Base-by-base conservation (phyloP, 2,888 invertebrate species). In the Cremastinae sp. region DNA sequence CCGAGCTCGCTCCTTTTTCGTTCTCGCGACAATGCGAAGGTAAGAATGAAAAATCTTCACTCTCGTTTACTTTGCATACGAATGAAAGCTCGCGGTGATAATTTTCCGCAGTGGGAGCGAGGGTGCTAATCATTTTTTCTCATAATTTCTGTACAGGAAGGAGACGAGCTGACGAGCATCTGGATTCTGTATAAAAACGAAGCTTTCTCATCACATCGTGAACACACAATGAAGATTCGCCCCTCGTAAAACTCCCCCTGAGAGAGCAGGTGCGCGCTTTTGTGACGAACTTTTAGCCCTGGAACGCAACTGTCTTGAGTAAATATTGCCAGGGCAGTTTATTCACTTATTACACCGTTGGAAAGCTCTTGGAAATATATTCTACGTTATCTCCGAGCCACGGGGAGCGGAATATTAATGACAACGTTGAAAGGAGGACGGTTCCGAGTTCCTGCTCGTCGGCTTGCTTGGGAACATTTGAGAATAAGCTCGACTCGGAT, bases 191-290 rank as follows among this genome's bases (percentile, higher is more conserved):
- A 28, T 28, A 28, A 28, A 28, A 5, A 28, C 28, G 28, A 28
- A 22, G 20, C 39, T 41, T 37, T n/a, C 41, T 18, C 20, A 16
- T 41, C 39, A 18, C 56, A 56, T 14, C 20, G 18, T 14, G 10
- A 5, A 5, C 8, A 35, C 12, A 20, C 39, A 56, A 56, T n/a
- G 56, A 39, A 56, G 56, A 39, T n/a, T 56, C 39, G 39, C 39
- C 37, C 16, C 55, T 49, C 49, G 49, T 49, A 49, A 49, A 49
- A 49, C 49, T 49, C 18, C 49, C 20, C 8, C 10, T 7, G 35
- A 16, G 39, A 9, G 7, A 41, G 14, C 51, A 64, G 22, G 51
- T 64, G 12, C 14, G 5, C 39, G 14, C 22, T 20, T 7, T 49
- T 37, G 37, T n/a, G 22, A 3, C n/a, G 51, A 35, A 41, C 39